Conservation (phyloP, 2,113 vertebrate species). For the Dendropsophus ebraccatus region DNA sequence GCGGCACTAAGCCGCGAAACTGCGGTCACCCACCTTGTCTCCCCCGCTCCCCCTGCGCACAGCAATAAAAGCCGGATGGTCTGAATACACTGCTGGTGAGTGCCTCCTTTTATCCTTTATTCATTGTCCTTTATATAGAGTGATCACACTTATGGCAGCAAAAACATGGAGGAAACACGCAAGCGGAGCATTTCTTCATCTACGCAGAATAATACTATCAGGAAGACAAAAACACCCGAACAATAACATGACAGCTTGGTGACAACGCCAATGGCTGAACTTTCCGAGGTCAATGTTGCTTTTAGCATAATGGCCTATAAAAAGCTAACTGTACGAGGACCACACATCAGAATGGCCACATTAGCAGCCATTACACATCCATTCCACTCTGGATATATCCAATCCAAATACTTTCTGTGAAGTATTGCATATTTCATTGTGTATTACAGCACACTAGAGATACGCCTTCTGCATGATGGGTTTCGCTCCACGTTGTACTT, state of each 20-base stretch:
- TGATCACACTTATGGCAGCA: background rate
- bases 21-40: too few relatives aligned
- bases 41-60: too few relatives aligned
- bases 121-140: background rate
- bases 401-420: background rate
- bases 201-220: background rate
- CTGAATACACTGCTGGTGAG: too few relatives aligned
- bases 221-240: background rate
- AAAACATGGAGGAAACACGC: background rate
- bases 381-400: background rate
- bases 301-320: constrained; percentile 14
- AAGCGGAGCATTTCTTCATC: background rate
- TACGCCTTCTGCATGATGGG: background rate
- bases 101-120: too few relatives aligned
- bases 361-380: constrained; percentile 17
- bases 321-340: background rate
- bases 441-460: background rate
- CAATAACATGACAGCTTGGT: background rate
- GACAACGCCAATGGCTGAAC: background rate
- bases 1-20: too few relatives aligned
- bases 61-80: too few relatives aligned
- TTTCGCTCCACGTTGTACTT: constrained; percentile 21
- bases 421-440: background rate
- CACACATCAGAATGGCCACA: constrained; percentile 1
- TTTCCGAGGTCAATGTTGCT: background rate